Evolutionary conservation across 2,797 vertebrate species (phyloP).

Genomic region (Malurus leucopterus): DNA sequence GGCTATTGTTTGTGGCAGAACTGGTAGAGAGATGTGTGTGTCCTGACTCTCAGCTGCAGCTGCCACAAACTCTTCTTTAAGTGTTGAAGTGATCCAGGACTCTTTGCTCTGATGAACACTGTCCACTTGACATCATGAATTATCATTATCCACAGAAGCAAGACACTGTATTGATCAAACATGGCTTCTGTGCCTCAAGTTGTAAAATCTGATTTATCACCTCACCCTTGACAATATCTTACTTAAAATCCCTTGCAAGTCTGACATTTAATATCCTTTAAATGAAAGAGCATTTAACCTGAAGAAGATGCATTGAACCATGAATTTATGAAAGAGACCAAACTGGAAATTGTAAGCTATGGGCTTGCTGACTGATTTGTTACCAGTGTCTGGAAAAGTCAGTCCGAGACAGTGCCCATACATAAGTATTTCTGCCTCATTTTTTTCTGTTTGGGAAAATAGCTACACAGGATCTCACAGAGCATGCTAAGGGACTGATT

Average conservation of each 20-base stretch:
- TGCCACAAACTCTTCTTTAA: background rate
- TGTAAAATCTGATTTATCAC: slow-evolving; percentile 28
- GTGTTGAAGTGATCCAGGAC: background rate
- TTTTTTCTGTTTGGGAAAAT: background rate
- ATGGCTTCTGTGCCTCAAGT: background rate
- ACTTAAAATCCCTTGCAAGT: background rate
- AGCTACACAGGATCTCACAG: background rate
- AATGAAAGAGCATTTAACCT: slow-evolving; percentile 24
- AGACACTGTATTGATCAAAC: slow-evolving; percentile 28
- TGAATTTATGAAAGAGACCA: background rate
- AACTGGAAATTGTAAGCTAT: background rate
- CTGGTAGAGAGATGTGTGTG: background rate
- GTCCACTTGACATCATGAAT: background rate
- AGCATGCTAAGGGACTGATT: background rate
- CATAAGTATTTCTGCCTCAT: background rate
- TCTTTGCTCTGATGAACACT: background rate
- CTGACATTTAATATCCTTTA: slow-evolving; percentile 34
- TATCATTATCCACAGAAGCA: background rate
- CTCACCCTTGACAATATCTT: background rate
- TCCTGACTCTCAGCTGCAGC: background rate
- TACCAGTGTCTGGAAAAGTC: background rate
- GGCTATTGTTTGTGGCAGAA: background rate
- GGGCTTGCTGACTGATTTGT: background rate
- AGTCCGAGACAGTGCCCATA: background rate
- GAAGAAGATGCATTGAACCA: background rate